phyloP scores from a whole-genome alignment of 2,797 vertebrate species.

The Syncerus caffer region DNA sequence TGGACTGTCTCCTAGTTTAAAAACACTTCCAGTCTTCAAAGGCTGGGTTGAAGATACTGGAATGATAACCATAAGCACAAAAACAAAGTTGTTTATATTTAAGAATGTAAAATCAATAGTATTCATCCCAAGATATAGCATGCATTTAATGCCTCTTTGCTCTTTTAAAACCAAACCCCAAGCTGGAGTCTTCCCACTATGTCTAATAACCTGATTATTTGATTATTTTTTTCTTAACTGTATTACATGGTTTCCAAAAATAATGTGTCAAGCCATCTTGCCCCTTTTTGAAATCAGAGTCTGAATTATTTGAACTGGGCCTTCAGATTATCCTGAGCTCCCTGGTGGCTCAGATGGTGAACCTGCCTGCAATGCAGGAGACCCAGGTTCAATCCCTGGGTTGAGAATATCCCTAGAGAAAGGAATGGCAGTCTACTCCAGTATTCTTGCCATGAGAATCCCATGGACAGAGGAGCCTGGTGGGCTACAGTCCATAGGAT shows the following conservation, averaged over 20 bases:
- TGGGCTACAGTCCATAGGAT: not conserved
- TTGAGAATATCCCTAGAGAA: not conserved
- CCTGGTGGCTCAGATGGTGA: not conserved
- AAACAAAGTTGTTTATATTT: not conserved
- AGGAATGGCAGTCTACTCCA: not conserved
- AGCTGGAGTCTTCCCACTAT: not conserved
- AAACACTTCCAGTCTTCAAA: conserved; percentile 2
- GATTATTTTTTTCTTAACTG: not conserved
- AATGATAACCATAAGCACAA: conserved; percentile 31
- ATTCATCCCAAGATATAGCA: not conserved
- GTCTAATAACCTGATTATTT: not conserved
- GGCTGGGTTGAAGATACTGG: conserved; percentile 48
- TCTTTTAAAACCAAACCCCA: not conserved
- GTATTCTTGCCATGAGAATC: not conserved
- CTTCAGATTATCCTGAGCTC: not conserved
- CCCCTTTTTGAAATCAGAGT: not conserved
- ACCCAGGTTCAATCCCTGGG: not conserved
- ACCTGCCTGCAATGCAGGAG: not conserved
- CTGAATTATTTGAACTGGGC: not conserved
- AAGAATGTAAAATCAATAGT: not conserved
- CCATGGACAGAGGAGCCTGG: not conserved
- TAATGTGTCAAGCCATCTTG: not conserved
- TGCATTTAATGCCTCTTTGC: not conserved
- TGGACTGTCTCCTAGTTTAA: conserved; percentile 5
- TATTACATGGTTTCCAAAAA: not conserved